These are phyloP conservation scores for Tinea trinotella DNA, from an alignment of 2,888 invertebrate genomes.

Conservation along the genomic window DNA sequence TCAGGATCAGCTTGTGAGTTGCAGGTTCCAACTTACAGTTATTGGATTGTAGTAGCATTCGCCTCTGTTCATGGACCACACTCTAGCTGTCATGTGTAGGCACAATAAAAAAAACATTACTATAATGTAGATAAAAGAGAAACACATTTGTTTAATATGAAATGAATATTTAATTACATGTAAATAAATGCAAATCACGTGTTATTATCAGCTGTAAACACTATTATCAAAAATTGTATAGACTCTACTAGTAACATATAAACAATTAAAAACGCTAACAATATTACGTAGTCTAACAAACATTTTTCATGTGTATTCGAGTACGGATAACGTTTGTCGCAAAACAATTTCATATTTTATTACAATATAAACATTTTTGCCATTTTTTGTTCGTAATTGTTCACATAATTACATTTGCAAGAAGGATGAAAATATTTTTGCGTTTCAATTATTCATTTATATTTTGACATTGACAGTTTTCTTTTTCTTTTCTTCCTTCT, in stretches of 20 bases:
- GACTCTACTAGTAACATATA: constrained; percentile 40
- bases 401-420: neutral
- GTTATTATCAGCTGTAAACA: neutral
- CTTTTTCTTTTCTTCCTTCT: neutral
- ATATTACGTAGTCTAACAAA: constrained; percentile 33
- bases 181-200: too few relatives aligned
- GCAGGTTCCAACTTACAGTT: too few relatives aligned
- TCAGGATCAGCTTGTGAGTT: too few relatives aligned
- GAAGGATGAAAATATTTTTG: neutral
- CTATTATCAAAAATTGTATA: constrained; percentile 37
- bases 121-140: too few relatives aligned
- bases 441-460: too few relatives aligned
- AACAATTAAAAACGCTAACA: constrained; percentile 32
- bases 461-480: neutral
- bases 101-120: too few relatives aligned
- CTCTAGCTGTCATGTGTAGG: too few relatives aligned
- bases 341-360: constrained; percentile 31
- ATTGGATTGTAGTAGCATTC: too few relatives aligned
- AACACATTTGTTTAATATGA: too few relatives aligned
- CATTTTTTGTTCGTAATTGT: neutral
- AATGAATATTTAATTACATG: too few relatives aligned
- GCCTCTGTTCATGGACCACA: too few relatives aligned
- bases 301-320: constrained; percentile 32
- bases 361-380: neutral
- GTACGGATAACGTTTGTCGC: constrained; percentile 35